phyloP scores from a whole-genome alignment of 2,888 invertebrate genomes.

The Mesochorus sp. region DNA sequence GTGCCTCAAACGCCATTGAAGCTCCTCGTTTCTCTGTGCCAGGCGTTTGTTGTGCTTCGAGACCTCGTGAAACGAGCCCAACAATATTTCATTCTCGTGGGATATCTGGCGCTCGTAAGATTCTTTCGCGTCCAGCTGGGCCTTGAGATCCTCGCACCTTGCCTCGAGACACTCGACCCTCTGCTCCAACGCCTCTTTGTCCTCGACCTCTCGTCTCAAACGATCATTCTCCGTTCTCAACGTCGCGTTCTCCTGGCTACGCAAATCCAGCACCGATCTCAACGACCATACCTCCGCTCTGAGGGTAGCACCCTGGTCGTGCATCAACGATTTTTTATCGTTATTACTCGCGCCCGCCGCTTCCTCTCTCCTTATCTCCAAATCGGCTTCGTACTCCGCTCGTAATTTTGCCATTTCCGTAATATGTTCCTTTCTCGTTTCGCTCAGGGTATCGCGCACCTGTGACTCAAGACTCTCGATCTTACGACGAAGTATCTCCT shows the following conservation, averaged over 20 bases:
- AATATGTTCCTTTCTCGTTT: conserved; percentile 75
- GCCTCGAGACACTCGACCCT: conserved; percentile 91
- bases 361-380: conserved; percentile 83
- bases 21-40: conserved; percentile 93
- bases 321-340: conserved; percentile 83
- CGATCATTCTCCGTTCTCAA: conserved; percentile 88
- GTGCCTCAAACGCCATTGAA: conserved; percentile 93
- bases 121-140: conserved; percentile 87
- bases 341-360: no score
- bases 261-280: conserved; percentile 93
- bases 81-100: conserved; percentile 88
- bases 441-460: conserved; percentile 71
- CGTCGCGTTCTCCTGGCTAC: conserved; percentile 92
- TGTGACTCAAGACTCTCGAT: conserved; percentile 70
- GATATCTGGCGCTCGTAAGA: conserved; percentile 89
- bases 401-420: conserved; percentile 71
- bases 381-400: conserved; percentile 84
- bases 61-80: conserved; percentile 89
- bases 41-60: conserved; percentile 90
- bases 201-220: conserved; percentile 88
- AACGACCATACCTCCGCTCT: conserved; percentile 92
- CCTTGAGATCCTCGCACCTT: conserved; percentile 92
- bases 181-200: conserved; percentile 88
- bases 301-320: conserved; percentile 83
- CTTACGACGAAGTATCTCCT: conserved; percentile 83